phyloP scores from a whole-genome alignment of 2,888 invertebrate species.

The Drosophila parthenogenetica region DNA sequence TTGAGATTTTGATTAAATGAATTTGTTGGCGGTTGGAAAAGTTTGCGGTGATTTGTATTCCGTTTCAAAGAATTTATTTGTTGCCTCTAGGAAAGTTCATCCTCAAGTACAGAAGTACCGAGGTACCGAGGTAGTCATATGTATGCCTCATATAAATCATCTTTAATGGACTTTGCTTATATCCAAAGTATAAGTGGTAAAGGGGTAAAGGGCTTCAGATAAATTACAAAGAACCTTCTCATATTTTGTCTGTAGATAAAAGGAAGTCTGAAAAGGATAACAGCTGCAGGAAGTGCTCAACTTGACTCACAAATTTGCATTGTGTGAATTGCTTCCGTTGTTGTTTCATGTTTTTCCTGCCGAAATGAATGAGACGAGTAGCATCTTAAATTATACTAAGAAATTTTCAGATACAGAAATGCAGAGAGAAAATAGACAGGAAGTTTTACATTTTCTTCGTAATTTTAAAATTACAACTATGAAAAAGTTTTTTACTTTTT shows the following conservation, averaged over 20 bases:
- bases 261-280: conserved; percentile 25
- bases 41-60: conserved; percentile 42
- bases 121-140: conserved; percentile 16
- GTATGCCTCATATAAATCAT: conserved; percentile 42
- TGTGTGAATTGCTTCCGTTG: conserved; percentile 68
- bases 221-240: conserved; percentile 30
- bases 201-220: conserved; percentile 17
- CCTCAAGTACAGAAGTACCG: conserved; percentile 16
- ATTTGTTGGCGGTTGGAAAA: conserved; percentile 10
- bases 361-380: conserved; percentile 14
- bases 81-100: conserved; percentile 21
- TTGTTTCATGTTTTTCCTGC: conserved; percentile 31
- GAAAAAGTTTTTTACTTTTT: too few species aligned
- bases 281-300: conserved; percentile 49
- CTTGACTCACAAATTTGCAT: conserved; percentile 64
- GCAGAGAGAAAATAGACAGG: conserved; percentile 5
- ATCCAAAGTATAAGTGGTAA: conserved; percentile 10
- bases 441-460: background rate
- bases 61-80: conserved; percentile 22
- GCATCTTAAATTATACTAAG: conserved; percentile 33
- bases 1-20: conserved; percentile 10
- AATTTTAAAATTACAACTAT: too few species aligned
- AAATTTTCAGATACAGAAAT: conserved; percentile 4
- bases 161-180: conserved; percentile 39
- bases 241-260: conserved; percentile 33